These are phyloP conservation scores for Cephalopterus ornatus DNA, from an alignment of 2,113 vertebrate genomes.

Conservation along the genomic window DNA sequence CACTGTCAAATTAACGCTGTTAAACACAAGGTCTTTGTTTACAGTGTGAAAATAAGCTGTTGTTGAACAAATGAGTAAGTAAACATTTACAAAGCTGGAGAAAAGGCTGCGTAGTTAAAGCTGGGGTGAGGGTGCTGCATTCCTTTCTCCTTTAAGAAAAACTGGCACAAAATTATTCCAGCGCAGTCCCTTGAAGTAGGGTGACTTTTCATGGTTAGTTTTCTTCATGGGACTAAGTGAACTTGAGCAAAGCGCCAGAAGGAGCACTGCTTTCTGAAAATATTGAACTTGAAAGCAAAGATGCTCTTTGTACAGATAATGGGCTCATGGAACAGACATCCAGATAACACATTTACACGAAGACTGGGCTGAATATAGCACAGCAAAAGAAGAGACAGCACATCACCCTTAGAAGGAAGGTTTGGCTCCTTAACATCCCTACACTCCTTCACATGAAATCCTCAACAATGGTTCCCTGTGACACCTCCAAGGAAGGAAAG, in stretches of 20 bases:
- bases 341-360: conserved; percentile 36
- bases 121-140: neutral
- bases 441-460: neutral
- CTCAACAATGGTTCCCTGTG: neutral
- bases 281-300: conserved; percentile 50
- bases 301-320: conserved; percentile 10
- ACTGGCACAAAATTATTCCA: neutral
- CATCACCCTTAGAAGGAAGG: neutral
- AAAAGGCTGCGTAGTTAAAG: neutral
- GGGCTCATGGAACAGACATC: conserved; percentile 34
- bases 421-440: neutral
- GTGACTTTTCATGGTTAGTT: conserved; percentile 52
- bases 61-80: neutral
- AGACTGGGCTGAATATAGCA: neutral
- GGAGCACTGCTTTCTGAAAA: conserved; percentile 22
- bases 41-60: neutral
- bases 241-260: conserved; percentile 48
- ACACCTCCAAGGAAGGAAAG: neutral
- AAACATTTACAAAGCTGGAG: conserved; percentile 18
- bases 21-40: conserved; percentile 7
- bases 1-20: neutral
- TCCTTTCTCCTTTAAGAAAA: conserved; percentile 4
- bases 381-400: neutral
- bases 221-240: conserved; percentile 28
- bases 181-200: neutral